phyloP scores from a whole-genome alignment of 2,888 invertebrate species.

The Andrena trimmerana region DNA sequence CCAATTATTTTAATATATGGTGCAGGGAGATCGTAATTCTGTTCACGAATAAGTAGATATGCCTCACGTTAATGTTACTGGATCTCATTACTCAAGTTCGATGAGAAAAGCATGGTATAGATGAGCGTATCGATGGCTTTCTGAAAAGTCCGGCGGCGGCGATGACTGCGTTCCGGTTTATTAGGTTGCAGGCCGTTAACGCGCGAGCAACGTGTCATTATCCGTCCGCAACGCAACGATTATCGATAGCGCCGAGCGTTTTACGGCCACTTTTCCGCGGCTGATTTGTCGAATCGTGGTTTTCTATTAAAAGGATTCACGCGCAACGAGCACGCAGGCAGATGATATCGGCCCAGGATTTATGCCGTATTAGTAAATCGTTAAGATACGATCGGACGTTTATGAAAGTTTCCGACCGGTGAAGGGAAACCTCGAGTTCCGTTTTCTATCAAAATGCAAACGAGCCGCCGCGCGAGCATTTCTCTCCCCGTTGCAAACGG shows the following conservation, averaged over 20 bases:
- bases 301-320: conserved; percentile 38
- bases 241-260: conserved; percentile 35
- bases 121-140: conserved; percentile 5
- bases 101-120: neutral
- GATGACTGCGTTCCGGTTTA: conserved; percentile 37
- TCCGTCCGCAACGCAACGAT: conserved; percentile 23
- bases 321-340: conserved; percentile 1
- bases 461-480: conserved; percentile 14
- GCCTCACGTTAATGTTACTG: neutral
- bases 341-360: conserved; percentile 44
- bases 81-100: neutral
- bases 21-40: neutral
- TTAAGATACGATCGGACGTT: conserved; percentile 48
- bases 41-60: neutral
- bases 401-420: conserved; percentile 14
- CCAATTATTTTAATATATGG: neutral
- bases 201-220: conserved; percentile 26
- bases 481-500: conserved; percentile 3
- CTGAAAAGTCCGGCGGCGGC: conserved; percentile 18
- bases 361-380: conserved; percentile 49
- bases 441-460: conserved; percentile 47
- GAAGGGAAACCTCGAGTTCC: conserved; percentile 5
- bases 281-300: conserved; percentile 30
- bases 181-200: conserved; percentile 19
- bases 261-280: conserved; percentile 7